Evolutionary conservation across 2,888 invertebrate genomes (phyloP), one percentile per base, ranked within the genome.

Genomic region (Apotomis capreana): DNA sequence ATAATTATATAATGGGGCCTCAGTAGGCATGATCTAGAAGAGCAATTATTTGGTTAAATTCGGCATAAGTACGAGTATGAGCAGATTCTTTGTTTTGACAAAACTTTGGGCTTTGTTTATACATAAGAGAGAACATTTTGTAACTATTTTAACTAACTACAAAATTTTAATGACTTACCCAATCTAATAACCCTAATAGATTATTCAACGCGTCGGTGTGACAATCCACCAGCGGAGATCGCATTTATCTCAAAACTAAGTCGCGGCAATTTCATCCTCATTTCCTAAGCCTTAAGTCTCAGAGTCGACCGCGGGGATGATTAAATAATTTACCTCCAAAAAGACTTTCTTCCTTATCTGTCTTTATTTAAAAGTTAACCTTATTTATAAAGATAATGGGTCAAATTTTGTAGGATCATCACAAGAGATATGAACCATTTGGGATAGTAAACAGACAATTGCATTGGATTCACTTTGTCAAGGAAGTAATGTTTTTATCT

Each of bases 401-500:
- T 46, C 10, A 46, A 36, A 8, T 5, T 26, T 5, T 46, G 15
- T 3, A 46, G 0, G 3, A 9, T 9, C 4, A 40, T 6, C 36
- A 65, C 3, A 8, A 4, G 9, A 13, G 10, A 55, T 26, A 36
- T 3, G 8, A 10, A 3, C 3, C 49, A 1, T 49, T 49, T 49
- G 1, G 49, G 10, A 49, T 8, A 12, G 4, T n/a, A 15, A 0
- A 5, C 3, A 8, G 12, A 26, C 55, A 57, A 65, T 68, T 72
- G 72, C 72, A 72, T 72, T n/a, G 63, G 62, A 72, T 72, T 72
- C 68, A 72, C 72, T 72, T 72, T 62, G 68, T 63, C n/a, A 13
- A 36, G 62, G 68, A 72, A 72, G 68, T 72, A 72, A 72, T 72
- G 72, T 72, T 72, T 72, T 72, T 72, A 72, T 72, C 72, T 58